Base-by-base conservation (phyloP, 2,113 vertebrate species). In the Lycocorax pyrrhopterus region DNA sequence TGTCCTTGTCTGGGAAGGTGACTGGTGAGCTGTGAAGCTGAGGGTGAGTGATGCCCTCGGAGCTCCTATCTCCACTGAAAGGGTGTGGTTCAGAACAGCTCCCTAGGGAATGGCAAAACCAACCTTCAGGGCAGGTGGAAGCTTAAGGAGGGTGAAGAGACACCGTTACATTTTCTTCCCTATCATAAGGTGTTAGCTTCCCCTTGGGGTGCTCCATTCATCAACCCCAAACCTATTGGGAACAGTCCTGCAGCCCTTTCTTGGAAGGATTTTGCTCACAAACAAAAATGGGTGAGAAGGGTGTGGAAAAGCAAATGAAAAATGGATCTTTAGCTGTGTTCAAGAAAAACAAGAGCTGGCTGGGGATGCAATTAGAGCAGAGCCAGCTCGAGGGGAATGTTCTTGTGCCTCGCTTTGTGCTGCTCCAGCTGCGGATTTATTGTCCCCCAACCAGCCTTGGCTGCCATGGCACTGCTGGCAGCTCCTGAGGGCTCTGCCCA, bases 291-390 rank as follows among this genome's bases (percentile, higher is more conserved):
- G 16, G 13, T 13, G 20, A 77, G 47, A 80, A 58, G 73, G 6
- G 29, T 82, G 90, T 46, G 52, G 87, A 85, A 84, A 91, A 91
- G 53, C 16, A 62, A 35, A 86, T 84, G 86, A 86, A 83, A 92
- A 88, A 77, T 4, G 5, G 29, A 16, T 73, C 68, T 72, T 87
- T 7, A 49, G 43, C 53, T 2, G 10, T 0, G 0, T 30, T 74
- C 76, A 76, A 83, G 49, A 73, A 84, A 78, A 86, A 75, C 37
- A 88, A 91, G 68, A 60, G 66, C 75, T 13, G 17, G 39, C 77
- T 33, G 16, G 71, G 58, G 71, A 46, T 4, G 22, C 44, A 75
- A 64, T 90, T 58, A 84, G 72, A 4, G 23, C 23, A 19, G 84
- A 93, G 60, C 72, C 71, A 71, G 67, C 1, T 35, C 1, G 12